phyloP scores from a whole-genome alignment of 2,113 vertebrate genomes.

The Xiphorhynchus elegans region DNA sequence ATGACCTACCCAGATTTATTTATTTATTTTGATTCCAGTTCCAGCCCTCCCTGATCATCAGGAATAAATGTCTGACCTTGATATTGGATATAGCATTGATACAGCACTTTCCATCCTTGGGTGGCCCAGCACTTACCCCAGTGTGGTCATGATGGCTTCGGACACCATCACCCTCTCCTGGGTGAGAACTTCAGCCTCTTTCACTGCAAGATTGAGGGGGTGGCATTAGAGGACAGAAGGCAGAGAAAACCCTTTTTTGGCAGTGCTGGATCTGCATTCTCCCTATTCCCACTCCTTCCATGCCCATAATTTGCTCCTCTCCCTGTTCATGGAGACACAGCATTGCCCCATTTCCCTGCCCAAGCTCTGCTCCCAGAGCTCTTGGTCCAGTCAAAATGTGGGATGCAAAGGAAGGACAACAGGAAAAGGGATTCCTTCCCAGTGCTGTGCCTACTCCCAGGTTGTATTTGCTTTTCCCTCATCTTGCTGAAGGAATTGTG shows the following conservation, averaged over 20 bases:
- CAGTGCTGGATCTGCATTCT: not conserved
- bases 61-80: not conserved
- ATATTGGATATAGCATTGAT: no score
- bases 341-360: not conserved
- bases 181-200: constrained; percentile 67
- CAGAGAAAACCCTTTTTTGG: not conserved
- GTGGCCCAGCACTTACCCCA: constrained; percentile 50
- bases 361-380: not conserved
- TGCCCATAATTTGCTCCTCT: not conserved
- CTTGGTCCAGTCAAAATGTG: not conserved
- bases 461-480: rapidly evolving
- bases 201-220: constrained; percentile 60
- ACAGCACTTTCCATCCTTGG: not conserved
- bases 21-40: not conserved
- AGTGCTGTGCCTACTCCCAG: not conserved
- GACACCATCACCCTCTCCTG: constrained; percentile 71
- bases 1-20: not conserved
- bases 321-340: rapidly evolving
- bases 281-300: not conserved
- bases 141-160: constrained; percentile 64
- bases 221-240: not conserved
- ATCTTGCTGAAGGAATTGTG: not conserved
- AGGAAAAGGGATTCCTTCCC: not conserved
- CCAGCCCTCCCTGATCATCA: not conserved
- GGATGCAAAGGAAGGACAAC: not conserved